Conservation (phyloP, 2,888 invertebrate species). For the Chaetoderma sp. region DNA sequence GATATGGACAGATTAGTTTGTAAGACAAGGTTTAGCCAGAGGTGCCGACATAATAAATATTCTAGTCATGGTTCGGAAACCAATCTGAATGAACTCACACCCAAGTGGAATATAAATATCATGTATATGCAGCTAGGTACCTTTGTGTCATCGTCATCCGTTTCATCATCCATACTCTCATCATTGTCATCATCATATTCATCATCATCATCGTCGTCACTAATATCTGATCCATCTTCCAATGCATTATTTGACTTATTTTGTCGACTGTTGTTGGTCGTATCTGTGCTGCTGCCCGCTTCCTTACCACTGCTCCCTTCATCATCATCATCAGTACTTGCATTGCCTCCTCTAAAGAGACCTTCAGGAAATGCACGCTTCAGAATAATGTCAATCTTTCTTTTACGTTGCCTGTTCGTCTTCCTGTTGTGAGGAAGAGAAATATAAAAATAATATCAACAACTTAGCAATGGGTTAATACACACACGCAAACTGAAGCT, state of each 20-base stretch:
- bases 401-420: slow-evolving; percentile 55
- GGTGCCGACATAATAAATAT: no score
- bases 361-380: slow-evolving; percentile 58
- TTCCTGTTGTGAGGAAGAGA: no score
- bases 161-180: neutral
- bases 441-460: slow-evolving; percentile 27
- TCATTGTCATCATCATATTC: slow-evolving; percentile 35
- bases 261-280: no score
- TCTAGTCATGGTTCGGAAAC: no score
- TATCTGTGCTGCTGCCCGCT: no score
- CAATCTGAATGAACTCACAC: no score
- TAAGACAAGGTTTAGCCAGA: no score
- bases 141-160: slow-evolving; percentile 16
- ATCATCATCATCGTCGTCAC: slow-evolving; percentile 38
- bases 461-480: neutral
- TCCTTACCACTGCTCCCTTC: no score
- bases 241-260: neutral
- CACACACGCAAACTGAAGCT: neutral
- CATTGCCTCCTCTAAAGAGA: no score
- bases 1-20: no score
- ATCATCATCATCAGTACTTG: slow-evolving; percentile 32
- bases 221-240: slow-evolving; percentile 2
- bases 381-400: slow-evolving; percentile 56
- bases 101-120: neutral
- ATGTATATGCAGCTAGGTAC: slow-evolving; percentile 14